Conservation (phyloP, 2,797 vertebrate species). For the Ceryle rudis region DNA sequence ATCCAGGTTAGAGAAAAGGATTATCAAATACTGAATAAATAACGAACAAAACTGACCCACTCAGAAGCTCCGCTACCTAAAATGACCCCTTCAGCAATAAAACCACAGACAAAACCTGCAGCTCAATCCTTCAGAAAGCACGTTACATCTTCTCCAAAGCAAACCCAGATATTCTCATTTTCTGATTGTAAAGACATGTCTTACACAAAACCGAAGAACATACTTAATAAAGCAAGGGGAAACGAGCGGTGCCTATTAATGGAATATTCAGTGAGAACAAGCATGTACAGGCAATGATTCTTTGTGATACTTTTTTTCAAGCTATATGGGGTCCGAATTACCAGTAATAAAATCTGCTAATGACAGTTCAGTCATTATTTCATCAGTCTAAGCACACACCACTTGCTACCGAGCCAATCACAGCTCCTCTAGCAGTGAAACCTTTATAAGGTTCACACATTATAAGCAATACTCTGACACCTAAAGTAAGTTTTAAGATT, state of each 20-base stretch:
- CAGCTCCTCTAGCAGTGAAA: neutral
- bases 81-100: neutral
- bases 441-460: too few species aligned
- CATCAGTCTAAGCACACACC: neutral
- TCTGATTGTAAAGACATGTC: fast-evolving
- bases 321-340: neutral
- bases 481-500: neutral
- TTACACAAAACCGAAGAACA: neutral
- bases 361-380: fast-evolving
- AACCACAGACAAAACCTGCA: neutral
- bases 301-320: neutral
- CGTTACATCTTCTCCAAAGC: neutral
- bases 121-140: neutral
- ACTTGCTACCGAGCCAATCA: neutral
- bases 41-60: neutral
- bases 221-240: neutral
- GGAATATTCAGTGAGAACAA: neutral
- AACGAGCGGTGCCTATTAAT: neutral
- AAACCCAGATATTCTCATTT: neutral
- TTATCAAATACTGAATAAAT: neutral
- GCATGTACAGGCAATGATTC: neutral
- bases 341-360: neutral
- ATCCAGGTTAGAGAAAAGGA: neutral
- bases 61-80: neutral
- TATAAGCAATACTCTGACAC: neutral